These are phyloP conservation scores for Thamnaconus septentrionalis DNA, from an alignment of 2,113 vertebrate genomes.

Conservation along the genomic window DNA sequence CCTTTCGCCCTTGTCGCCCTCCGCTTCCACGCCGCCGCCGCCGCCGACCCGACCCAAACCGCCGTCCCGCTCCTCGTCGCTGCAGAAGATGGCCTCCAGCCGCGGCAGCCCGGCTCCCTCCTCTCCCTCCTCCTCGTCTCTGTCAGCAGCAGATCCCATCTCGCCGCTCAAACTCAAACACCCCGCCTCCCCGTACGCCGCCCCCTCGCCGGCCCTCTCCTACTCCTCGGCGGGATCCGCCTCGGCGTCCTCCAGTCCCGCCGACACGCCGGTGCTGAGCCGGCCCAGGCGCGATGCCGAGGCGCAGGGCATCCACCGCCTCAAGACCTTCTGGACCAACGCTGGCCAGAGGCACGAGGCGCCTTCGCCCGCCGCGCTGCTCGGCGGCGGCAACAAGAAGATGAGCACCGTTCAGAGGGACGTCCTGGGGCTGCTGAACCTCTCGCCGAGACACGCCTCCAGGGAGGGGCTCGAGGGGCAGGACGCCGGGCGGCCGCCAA, in stretches of 20 bases:
- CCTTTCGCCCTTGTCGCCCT: slow-evolving; percentile 18
- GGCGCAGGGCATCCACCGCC: slow-evolving; percentile 87
- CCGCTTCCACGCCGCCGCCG: slow-evolving; percentile 59
- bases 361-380: slow-evolving; percentile 75
- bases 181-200: slow-evolving; percentile 87
- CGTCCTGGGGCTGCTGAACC: slow-evolving; percentile 87
- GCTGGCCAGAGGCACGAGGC: slow-evolving; percentile 74
- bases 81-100: slow-evolving; percentile 88
- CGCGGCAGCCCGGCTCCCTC: slow-evolving; percentile 80
- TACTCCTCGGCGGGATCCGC: slow-evolving; percentile 88
- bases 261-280: slow-evolving; percentile 79
- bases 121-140: slow-evolving; percentile 59
- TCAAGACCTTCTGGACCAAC: slow-evolving; percentile 92
- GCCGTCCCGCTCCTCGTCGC: slow-evolving; percentile 85
- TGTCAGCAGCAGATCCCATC: slow-evolving; percentile 57
- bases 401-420: slow-evolving; percentile 87
- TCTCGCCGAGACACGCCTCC: slow-evolving; percentile 79
- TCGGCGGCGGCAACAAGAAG: slow-evolving; percentile 70
- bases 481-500: slow-evolving; percentile 72
- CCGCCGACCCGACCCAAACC: slow-evolving; percentile 79
- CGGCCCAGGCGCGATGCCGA: slow-evolving; percentile 82
- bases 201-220: slow-evolving; percentile 86
- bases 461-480: slow-evolving; percentile 17
- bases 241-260: slow-evolving; percentile 81
- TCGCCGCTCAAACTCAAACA: slow-evolving; percentile 82